These are phyloP conservation scores for Arenaria interpres DNA, from an alignment of 2,113 vertebrate genomes.

Conservation along the genomic window DNA sequence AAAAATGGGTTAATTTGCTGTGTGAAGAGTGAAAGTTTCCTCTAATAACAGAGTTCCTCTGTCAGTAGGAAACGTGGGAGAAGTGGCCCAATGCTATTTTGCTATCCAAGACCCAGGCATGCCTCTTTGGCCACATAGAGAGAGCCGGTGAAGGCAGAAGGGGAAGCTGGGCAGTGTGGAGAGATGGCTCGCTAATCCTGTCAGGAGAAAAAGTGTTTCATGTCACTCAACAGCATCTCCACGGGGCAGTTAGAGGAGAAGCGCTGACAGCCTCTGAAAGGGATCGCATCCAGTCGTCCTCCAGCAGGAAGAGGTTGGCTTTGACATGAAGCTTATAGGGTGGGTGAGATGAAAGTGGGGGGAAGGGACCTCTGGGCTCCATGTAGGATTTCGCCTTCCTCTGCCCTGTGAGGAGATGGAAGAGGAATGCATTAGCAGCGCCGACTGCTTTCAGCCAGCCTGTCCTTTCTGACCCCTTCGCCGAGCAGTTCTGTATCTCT, in stretches of 20 bases:
- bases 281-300: not conserved
- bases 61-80: not conserved
- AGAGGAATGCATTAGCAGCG: slow-evolving; percentile 42
- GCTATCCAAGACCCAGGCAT: not conserved
- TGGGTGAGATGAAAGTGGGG: slow-evolving; percentile 23
- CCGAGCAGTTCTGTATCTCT: not conserved
- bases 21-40: not conserved
- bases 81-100: not conserved
- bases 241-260: not conserved
- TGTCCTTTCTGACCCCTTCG: slow-evolving; percentile 28
- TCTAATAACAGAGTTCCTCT: not conserved
- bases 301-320: slow-evolving; percentile 26
- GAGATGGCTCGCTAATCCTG: slow-evolving; percentile 12
- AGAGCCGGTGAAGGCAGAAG: not conserved
- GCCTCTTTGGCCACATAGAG: not conserved
- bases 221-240: slow-evolving; percentile 66
- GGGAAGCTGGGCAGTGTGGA: not conserved
- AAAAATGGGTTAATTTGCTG: not conserved
- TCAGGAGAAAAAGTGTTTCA: slow-evolving; percentile 44
- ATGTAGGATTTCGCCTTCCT: slow-evolving; percentile 26
- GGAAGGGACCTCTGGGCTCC: slow-evolving; percentile 8
- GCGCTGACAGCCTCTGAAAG: slow-evolving; percentile 64
- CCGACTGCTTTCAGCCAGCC: not conserved
- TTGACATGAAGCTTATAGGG: not conserved
- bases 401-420: not conserved